Base-by-base conservation (phyloP, 1,140 invertebrate genomes). In the Aradophagus sp. region DNA sequence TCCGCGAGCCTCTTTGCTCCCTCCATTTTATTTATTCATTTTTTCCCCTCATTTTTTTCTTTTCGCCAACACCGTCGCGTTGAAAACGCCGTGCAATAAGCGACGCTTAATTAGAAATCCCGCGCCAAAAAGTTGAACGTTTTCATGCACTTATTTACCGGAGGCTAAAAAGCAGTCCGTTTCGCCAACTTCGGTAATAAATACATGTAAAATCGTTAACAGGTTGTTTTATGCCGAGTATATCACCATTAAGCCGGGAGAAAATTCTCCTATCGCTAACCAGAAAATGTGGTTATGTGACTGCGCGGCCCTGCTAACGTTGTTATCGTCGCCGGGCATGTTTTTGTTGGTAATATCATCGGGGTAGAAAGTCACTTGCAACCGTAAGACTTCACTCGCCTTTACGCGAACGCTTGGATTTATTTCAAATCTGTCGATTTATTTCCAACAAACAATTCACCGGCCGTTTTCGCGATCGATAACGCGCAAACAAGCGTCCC, bases 121-220 rank as follows among this genome's bases (percentile, higher is more conserved):
- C 17, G 26, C 5, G n/a, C 10, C 41, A 44, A 62, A 44, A 45
- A 45, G 32, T 45, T 38, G 31, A 19, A 41, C 15, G 29, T 45
- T 45, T 38, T 52, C 23, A 26, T 42, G 29, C 12, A 39, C 39
- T 53, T 53, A 42, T 62, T 52, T 44, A 38, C 4, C 1, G 8
- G 19, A 31, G 39, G 15, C 44, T 62, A 45, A 52, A 47, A 5
- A 17, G 4, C 20, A 38, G 32, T 39, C n/a, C 20, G 27, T 45
- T 63, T 52, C 19, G 38, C 47, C 47, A 52, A 53, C 47, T 62
- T 62, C 20, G 38, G 58, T 47, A 53, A 65, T 55, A 56, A 66
- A 66, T 66, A 66, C 27, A 42, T 55, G 50, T 65, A 55, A 50
- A 66, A 66, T 66, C 44, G 44, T 55, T 56, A 66, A 48, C 62